Conservation (phyloP, 2,888 invertebrate genomes). For the Globia sparganii region DNA sequence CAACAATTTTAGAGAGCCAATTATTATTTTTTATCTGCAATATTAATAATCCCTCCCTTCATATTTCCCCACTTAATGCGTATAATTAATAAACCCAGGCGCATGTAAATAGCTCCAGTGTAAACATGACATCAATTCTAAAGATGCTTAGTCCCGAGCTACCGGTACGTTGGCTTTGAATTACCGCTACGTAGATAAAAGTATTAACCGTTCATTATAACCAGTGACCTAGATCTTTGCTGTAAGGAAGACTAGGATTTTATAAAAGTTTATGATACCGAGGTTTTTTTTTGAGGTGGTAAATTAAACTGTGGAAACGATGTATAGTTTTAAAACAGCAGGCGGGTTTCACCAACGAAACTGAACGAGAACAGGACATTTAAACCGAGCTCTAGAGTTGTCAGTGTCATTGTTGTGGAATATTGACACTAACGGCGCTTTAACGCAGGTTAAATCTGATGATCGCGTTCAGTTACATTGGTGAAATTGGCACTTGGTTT, state of each 20-base stretch:
- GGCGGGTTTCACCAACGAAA: no score
- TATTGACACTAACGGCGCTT: no score
- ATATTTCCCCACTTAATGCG: not conserved
- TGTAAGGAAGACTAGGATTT: conserved; percentile 34
- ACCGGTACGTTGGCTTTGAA: conserved; percentile 51
- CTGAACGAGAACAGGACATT: no score
- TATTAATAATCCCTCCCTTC: not conserved
- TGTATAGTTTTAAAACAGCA: not conserved
- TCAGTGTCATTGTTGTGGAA: not conserved
- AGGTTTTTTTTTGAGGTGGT: conserved; percentile 3
- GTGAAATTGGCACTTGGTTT: no score
- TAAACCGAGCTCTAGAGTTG: no score
- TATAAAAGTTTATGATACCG: conserved; percentile 22
- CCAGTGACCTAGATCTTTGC: conserved; percentile 54
- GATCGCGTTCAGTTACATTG: no score
- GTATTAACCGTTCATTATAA: conserved; percentile 60
- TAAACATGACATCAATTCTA: conserved; percentile 56
- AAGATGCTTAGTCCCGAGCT: conserved; percentile 43
- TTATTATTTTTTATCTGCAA: not conserved
- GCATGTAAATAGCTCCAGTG: conserved; percentile 5
- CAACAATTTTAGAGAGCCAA: not conserved
- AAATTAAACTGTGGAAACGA: not conserved
- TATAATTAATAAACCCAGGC: conserved; percentile 29
- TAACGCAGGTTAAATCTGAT: no score
- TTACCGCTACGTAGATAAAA: conserved; percentile 62